Percentiles rank a stretch among this genome's conserved stretches.
These are phyloP conservation scores for Borostomias antarcticus DNA, from an alignment of 2,797 vertebrate species.

Conservation along the genomic window DNA sequence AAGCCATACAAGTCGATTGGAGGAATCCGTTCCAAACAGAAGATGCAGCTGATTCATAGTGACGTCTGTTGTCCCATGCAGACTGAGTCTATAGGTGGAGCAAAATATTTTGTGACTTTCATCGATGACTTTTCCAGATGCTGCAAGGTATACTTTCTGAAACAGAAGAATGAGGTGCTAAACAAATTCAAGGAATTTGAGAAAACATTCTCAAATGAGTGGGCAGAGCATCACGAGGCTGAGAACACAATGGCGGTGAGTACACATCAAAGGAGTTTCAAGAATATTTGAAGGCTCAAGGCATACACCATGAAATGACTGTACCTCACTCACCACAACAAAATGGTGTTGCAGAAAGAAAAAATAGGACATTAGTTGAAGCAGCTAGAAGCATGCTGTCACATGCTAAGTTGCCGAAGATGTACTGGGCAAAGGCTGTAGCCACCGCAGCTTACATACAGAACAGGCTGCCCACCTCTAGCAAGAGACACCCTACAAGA, in stretches of 20 bases:
- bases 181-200: slow-evolving; percentile 48
- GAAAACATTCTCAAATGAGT: slow-evolving; percentile 43
- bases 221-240: slow-evolving; percentile 25
- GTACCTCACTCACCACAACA: slow-evolving; percentile 41
- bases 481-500: slow-evolving; percentile 34
- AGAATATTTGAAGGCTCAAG: too few species aligned
- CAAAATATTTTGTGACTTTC: slow-evolving; percentile 52
- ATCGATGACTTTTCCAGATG: slow-evolving; percentile 45
- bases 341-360: slow-evolving; percentile 48
- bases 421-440: slow-evolving; percentile 43
- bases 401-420: slow-evolving; percentile 39
- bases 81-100: slow-evolving; percentile 35
- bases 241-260: too few species aligned
- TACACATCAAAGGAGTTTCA: too few species aligned
- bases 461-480: slow-evolving; percentile 49
- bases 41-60: slow-evolving; percentile 45
- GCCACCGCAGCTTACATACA: slow-evolving; percentile 40
- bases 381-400: slow-evolving; percentile 40
- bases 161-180: slow-evolving; percentile 29
- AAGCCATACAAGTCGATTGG: too few species aligned
- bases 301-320: slow-evolving; percentile 43
- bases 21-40: too few species aligned
- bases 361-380: slow-evolving; percentile 43
- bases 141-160: slow-evolving; percentile 37
- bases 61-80: slow-evolving; percentile 52